Conservation (phyloP, 2,113 vertebrate species). For the Syrrhaptes paradoxus region DNA sequence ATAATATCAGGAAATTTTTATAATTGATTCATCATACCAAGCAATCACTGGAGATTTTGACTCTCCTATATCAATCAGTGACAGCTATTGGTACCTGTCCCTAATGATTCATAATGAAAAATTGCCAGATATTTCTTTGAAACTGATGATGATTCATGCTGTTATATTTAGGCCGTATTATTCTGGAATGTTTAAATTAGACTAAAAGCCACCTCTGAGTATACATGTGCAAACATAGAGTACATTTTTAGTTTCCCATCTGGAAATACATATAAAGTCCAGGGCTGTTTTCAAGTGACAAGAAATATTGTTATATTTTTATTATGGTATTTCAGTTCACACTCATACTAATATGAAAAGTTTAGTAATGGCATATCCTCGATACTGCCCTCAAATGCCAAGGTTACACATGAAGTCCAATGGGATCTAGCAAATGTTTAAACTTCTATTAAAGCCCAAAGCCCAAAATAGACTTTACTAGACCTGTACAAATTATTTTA, state of each 20-base stretch:
- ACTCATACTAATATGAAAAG: conserved; percentile 59
- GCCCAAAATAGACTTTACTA: conserved; percentile 75
- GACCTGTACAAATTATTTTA: conserved; percentile 78
- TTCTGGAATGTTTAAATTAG: conserved; percentile 55
- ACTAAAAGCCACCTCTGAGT: conserved; percentile 20
- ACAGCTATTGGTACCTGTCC: not conserved
- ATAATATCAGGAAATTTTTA: not conserved
- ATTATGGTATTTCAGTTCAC: conserved; percentile 63
- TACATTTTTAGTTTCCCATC: conserved; percentile 51
- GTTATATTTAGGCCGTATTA: conserved; percentile 48
- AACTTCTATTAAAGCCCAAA: conserved; percentile 69
- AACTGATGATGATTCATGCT: conserved; percentile 42
- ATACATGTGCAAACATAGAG: conserved; percentile 27
- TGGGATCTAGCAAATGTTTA: conserved; percentile 64
- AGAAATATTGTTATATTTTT: conserved; percentile 67
- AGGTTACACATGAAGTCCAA: conserved; percentile 59
- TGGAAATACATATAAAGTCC: conserved; percentile 43
- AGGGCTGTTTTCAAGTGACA: conserved; percentile 15
- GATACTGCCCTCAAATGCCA: conserved; percentile 56
- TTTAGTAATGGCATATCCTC: conserved; percentile 64
- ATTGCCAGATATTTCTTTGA: conserved; percentile 37
- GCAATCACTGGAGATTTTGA: not conserved
- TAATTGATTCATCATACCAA: not conserved
- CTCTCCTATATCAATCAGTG: not conserved
- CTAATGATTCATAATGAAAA: conserved; percentile 17